Percentiles rank a stretch among this genome's conserved stretches.
phyloP scores from a whole-genome alignment of 2,113 vertebrate genomes.

The Bucco capensis region DNA sequence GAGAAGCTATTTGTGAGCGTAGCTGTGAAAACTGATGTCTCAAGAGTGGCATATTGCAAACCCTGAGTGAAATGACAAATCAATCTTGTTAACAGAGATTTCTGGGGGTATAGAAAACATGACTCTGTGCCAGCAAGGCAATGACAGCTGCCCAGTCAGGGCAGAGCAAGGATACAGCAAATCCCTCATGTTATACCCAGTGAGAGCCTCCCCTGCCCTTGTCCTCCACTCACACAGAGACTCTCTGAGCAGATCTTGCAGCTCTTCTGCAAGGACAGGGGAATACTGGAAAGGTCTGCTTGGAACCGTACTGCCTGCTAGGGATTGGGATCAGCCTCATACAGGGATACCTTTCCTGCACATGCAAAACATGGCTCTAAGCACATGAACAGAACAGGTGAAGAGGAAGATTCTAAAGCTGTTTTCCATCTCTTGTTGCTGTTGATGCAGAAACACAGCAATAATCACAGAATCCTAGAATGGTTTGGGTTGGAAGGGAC shows the following conservation, averaged over 20 bases:
- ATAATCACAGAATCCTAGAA: no score
- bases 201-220: not conserved
- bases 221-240: not conserved
- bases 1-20: not conserved
- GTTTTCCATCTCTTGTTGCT: not conserved
- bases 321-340: not conserved
- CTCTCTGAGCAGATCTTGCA: accelerated
- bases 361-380: not conserved
- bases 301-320: not conserved
- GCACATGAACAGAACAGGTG: not conserved
- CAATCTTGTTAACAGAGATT: not conserved
- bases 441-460: not conserved
- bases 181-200: not conserved
- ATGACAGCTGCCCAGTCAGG: not conserved
- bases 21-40: conserved; percentile 3
- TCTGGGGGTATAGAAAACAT: not conserved
- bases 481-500: no score
- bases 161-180: not conserved
- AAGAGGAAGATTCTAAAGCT: not conserved
- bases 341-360: not conserved
- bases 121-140: not conserved
- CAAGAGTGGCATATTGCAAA: not conserved
- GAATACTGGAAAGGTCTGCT: not conserved
- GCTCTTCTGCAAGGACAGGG: not conserved
- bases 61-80: conserved; percentile 19